These are phyloP conservation scores for Mus spretus DNA, from an alignment of 2,797 vertebrate genomes.

Conservation along the genomic window DNA sequence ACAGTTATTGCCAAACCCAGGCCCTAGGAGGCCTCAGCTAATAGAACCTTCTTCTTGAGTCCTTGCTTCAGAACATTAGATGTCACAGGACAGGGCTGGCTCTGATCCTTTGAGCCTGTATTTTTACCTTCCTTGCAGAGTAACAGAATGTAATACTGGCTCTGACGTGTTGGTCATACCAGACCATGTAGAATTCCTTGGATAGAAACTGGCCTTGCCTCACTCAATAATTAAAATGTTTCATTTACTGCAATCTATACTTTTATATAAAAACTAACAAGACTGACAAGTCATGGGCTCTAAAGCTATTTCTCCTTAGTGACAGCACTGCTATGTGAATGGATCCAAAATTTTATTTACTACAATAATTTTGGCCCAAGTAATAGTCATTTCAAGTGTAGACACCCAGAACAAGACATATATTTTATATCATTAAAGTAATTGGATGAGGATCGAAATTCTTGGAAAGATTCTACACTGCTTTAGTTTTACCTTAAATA, in stretches of 20 bases:
- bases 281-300: neutral
- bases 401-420: slow-evolving; percentile 38
- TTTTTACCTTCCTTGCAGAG: slow-evolving; percentile 41
- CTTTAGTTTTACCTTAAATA: slow-evolving; percentile 33
- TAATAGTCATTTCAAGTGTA: slow-evolving; percentile 48
- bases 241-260: neutral
- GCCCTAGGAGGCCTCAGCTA: neutral
- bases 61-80: neutral
- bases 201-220: neutral
- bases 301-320: slow-evolving; percentile 37
- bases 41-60: neutral
- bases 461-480: slow-evolving; percentile 7
- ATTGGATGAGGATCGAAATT: neutral
- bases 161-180: neutral
- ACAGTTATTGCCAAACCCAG: neutral
- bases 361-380: neutral
- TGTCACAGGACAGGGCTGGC: neutral
- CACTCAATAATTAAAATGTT: neutral
- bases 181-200: neutral
- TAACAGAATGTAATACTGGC: neutral
- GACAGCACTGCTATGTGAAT: neutral
- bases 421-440: slow-evolving; percentile 55
- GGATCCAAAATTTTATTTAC: slow-evolving; percentile 15
- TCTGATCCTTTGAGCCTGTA: neutral
- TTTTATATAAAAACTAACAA: slow-evolving; percentile 19